Evolutionary conservation across 2,113 vertebrate species (phyloP).

Genomic region (Eurystomus gularis): DNA sequence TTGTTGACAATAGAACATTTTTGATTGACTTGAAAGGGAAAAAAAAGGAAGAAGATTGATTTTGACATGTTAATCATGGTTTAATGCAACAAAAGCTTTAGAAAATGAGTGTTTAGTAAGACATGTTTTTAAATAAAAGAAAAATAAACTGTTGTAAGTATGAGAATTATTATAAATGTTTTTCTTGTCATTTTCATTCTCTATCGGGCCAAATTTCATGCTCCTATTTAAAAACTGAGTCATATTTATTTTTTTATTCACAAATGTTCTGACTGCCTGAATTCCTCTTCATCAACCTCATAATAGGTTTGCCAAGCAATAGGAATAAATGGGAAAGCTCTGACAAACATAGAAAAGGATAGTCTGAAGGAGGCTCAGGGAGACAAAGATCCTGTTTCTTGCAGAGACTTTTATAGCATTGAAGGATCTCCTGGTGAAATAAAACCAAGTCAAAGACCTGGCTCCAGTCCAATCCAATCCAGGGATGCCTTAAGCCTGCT

Average conservation of each 20-base stretch:
- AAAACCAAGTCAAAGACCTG: neutral
- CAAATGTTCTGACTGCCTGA: neutral
- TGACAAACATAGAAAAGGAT: neutral
- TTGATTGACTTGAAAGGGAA: constrained; percentile 35
- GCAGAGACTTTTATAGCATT: neutral
- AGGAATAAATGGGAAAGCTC: neutral
- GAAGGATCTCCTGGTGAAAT: neutral
- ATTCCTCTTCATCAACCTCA: neutral
- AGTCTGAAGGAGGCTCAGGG: neutral
- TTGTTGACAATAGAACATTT: constrained; percentile 13
- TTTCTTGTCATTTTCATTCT: constrained; percentile 17
- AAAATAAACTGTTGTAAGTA: constrained; percentile 1
- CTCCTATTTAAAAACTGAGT: constrained; percentile 1
- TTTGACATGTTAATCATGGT: constrained; percentile 39
- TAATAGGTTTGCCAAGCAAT: neutral
- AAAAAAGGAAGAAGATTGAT: constrained; percentile 35
- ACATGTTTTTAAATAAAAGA: constrained; percentile 32
- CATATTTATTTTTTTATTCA: constrained; percentile 16
- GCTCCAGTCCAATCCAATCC: neutral
- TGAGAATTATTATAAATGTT: constrained; percentile 33
- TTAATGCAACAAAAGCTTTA: constrained; percentile 51
- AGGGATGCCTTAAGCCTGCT: neutral
- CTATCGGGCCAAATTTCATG: neutral
- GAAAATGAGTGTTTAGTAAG: constrained; percentile 48
- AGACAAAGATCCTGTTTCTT: neutral